Base-by-base conservation (phyloP, 2,888 invertebrate species). In the Lepetodrilus schrolli region DNA sequence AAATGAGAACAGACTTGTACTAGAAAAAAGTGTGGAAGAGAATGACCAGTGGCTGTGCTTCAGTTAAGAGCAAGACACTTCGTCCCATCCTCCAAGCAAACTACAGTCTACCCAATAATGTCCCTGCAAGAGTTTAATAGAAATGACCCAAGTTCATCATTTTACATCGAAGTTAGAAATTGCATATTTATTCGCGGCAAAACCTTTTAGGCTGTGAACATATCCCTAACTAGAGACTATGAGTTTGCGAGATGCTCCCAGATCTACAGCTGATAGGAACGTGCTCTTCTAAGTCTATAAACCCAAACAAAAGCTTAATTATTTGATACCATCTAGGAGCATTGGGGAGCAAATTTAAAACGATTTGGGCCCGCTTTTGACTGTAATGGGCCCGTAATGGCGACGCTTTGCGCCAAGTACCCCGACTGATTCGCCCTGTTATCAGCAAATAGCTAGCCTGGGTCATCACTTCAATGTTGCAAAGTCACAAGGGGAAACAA, bases 291-390 rank as follows among this genome's bases (percentile, higher is more conserved):
- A 58, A n/a, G 58, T 17, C 58, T 58, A 58, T 58, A 58, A 58
- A 58, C 58, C 58, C 58, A 58, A 58, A 58, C 58, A 58, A 58
- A 58, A 58, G 58, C 58, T 34, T 58, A 58, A 58, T 58, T 58
- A 58, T 58, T 58, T 58, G 58, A 58, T 58, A 58, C 30, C 30
- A 58, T 58, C 58, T 58, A 58, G 17, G 58, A 30, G 26, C 58
- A 58, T 26, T 8, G 30, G 58, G 58, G 58, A 58, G 58, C 58
- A 58, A 58, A 58, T 30, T 58, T 34, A 58, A 58, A 58, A 58
- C 58, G 58, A 58, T 58, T 58, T 58, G 58, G 58, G 30, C 58
- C 58, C 58, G 34, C 17, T 23, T 58, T 58, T 34, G 58, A 30
- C 58, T 58, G 58, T 58, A 58, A 58, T 30, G 58, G 30, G 30